Evolutionary conservation across 2,888 invertebrate species (phyloP).

Genomic region (Plutella xylostella): DNA sequence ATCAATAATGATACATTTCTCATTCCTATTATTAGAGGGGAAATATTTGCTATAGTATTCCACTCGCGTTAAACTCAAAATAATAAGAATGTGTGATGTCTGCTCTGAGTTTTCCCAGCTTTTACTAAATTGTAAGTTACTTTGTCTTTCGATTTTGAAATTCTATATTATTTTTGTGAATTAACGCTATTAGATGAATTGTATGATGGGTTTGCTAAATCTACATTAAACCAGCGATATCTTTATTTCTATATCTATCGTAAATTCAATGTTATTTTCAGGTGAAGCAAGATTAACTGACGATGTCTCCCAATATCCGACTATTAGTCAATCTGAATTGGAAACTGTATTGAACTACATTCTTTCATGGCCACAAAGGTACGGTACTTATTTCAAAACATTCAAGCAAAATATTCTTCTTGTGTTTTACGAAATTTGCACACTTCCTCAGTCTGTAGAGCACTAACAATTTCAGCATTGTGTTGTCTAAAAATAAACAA

Average conservation of each 20-base stretch:
- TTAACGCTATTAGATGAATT: too few relatives aligned
- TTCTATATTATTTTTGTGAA: too few relatives aligned
- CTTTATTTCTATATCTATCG: too few relatives aligned
- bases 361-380: conserved; percentile 92
- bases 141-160: conserved; percentile 65
- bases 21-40: conserved; percentile 42
- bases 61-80: conserved; percentile 55
- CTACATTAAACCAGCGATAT: too few relatives aligned
- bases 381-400: too few relatives aligned
- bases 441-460: too few relatives aligned
- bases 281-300: conserved; percentile 84
- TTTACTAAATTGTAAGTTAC: conserved; percentile 76
- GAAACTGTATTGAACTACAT: conserved; percentile 87
- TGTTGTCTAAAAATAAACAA: neutral
- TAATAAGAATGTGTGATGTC: conserved; percentile 86
- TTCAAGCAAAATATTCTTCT: neutral
- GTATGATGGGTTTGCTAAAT: too few relatives aligned
- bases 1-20: conserved; percentile 62
- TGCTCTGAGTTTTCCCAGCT: conserved; percentile 94
- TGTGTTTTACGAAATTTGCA: too few relatives aligned
- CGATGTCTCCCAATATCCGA: conserved; percentile 81
- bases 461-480: neutral
- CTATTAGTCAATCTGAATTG: conserved; percentile 82
- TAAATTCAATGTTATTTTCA: too few relatives aligned
- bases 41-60: conserved; percentile 59